Evolutionary conservation across 2,888 invertebrate species (phyloP).

Genomic region (Physocephala rufipes): DNA sequence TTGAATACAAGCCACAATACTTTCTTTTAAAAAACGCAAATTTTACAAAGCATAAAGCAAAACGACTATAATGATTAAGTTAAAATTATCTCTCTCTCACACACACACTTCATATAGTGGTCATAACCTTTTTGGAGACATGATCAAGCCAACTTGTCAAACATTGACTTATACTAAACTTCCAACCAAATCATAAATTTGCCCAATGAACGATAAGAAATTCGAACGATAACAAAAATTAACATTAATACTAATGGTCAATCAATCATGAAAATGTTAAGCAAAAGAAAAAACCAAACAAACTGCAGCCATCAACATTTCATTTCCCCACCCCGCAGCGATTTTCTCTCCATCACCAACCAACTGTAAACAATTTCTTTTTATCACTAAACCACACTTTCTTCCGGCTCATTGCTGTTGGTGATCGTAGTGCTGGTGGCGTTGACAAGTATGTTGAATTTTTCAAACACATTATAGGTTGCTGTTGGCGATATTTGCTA

Average conservation of each 20-base stretch:
- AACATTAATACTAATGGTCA: slow-evolving; percentile 25
- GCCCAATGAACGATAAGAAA: too few species aligned
- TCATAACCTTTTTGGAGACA: too few species aligned
- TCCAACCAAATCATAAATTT: too few species aligned
- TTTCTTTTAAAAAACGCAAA: background rate
- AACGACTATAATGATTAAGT: slow-evolving; percentile 39
- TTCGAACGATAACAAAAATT: too few species aligned
- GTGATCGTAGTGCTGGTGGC: slow-evolving; percentile 42
- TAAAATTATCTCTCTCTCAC: slow-evolving; percentile 21
- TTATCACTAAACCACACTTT: slow-evolving; percentile 63
- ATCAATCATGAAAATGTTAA: background rate
- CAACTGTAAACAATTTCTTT: slow-evolving; percentile 60
- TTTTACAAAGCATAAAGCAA: slow-evolving; percentile 42
- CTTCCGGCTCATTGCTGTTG: slow-evolving; percentile 49
- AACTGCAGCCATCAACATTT: slow-evolving; percentile 3
- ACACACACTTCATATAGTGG: too few species aligned
- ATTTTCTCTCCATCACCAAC: slow-evolving; percentile 43
- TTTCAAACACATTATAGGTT: background rate
- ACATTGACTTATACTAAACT: too few species aligned
- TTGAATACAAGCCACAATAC: slow-evolving; percentile 3
- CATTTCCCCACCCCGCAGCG: background rate
- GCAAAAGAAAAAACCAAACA: slow-evolving; percentile 11
- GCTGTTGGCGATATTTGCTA: slow-evolving; percentile 27
- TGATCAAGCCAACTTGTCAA: too few species aligned
- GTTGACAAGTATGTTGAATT: slow-evolving; percentile 40